Evolutionary conservation across 2,113 vertebrate genomes (phyloP).

Genomic region (Aviceda subcristata): DNA sequence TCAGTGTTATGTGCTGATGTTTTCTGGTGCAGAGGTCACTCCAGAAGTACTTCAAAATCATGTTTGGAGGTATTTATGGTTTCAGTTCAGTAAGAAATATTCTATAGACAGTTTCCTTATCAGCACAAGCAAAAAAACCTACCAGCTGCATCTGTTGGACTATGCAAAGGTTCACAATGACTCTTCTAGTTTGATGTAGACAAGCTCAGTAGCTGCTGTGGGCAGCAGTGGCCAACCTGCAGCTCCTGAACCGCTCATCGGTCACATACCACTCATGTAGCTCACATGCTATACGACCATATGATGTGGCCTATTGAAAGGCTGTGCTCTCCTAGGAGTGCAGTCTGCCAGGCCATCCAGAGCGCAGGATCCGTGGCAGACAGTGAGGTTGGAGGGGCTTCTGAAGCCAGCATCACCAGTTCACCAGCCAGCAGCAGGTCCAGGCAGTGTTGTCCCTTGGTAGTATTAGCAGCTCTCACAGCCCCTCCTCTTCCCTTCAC

Average conservation of each 20-base stretch:
- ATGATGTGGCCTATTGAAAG: too few species aligned
- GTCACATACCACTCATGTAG: accelerated
- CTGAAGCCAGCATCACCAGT: accelerated
- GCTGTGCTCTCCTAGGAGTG: not conserved
- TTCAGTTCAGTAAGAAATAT: not conserved
- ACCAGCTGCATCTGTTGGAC: not conserved
- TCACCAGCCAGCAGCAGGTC: not conserved
- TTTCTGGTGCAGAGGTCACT: not conserved
- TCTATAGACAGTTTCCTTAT: not conserved
- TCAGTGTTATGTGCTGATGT: accelerated
- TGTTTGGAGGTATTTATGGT: accelerated
- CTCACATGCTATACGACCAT: accelerated
- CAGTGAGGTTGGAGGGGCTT: not conserved
- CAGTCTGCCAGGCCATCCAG: not conserved
- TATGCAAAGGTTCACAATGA: not conserved
- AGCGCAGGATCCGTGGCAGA: not conserved
- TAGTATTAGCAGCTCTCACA: accelerated
- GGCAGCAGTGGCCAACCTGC: not conserved
- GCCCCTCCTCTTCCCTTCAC: not conserved
- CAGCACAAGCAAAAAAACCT: not conserved
- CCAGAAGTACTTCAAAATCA: not conserved
- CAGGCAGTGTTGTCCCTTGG: accelerated
- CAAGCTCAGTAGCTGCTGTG: accelerated
- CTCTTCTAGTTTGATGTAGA: not conserved
- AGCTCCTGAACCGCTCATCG: accelerated